Evolutionary conservation across 2,113 vertebrate genomes (phyloP).

Genomic region (Mobula birostris): DNA sequence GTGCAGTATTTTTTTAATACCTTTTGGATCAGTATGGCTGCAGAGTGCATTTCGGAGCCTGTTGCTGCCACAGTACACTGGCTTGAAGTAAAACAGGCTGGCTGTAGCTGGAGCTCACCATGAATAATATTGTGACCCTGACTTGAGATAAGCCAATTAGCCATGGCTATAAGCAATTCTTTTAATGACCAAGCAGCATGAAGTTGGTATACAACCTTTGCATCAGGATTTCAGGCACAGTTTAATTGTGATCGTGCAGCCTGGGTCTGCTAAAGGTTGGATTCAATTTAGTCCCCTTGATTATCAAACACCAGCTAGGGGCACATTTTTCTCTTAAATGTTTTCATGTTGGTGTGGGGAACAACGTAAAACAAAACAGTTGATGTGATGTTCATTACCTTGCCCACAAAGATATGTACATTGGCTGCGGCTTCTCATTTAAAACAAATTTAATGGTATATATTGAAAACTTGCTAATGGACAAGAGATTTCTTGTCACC

Average conservation of each 20-base stretch:
- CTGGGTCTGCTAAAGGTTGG: not conserved
- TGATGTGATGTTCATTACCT: not conserved
- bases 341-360: not conserved
- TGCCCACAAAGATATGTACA: not conserved
- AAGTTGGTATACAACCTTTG: too few species aligned
- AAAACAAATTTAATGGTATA: not conserved
- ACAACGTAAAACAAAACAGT: not conserved
- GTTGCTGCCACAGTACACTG: too few species aligned
- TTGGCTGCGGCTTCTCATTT: not conserved
- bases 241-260: not conserved
- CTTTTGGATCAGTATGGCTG: too few species aligned
- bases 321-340: not conserved
- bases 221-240: not conserved
- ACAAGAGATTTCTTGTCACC: not conserved
- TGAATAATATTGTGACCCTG: too few species aligned
- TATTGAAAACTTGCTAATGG: not conserved
- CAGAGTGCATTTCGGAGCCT: too few species aligned
- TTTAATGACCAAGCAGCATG: too few species aligned
- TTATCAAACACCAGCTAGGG: not conserved
- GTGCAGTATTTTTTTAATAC: too few species aligned
- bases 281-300: not conserved
- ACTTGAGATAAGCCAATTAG: too few species aligned
- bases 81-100: too few species aligned
- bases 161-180: too few species aligned
- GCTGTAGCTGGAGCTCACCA: too few species aligned